A percentile compares a stretch with the other conserved stretches of the same genome.
phyloP scores from a whole-genome alignment of 2,797 vertebrate genomes.

The Sarcophilus harrisii region DNA sequence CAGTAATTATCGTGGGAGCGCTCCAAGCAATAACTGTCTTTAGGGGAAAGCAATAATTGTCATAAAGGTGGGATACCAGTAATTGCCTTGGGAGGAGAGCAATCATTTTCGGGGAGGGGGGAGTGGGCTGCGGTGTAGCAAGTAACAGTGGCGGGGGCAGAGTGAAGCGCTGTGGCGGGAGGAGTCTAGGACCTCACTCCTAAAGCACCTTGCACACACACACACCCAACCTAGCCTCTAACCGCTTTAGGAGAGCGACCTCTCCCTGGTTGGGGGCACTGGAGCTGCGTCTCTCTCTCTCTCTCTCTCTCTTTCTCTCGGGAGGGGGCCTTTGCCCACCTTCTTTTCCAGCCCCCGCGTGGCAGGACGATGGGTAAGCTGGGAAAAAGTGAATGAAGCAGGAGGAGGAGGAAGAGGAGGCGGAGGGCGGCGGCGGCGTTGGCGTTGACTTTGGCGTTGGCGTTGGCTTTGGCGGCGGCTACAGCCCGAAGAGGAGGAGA shows the following conservation, averaged over 20 bases:
- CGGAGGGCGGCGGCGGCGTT: background rate
- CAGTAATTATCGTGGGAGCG: background rate
- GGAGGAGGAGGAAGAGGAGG: background rate
- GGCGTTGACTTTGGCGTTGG: background rate
- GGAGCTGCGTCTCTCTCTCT: slow-evolving; percentile 14
- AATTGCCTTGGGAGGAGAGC: background rate
- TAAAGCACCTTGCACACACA: slow-evolving; percentile 51
- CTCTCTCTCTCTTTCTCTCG: background rate
- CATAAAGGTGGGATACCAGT: background rate
- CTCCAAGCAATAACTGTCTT: background rate
- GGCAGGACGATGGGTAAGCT: slow-evolving; percentile 67
- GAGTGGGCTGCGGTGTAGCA: background rate
- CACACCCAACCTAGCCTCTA: slow-evolving; percentile 8
- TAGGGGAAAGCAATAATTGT: background rate
- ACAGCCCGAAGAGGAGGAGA: background rate
- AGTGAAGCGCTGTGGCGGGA: background rate
- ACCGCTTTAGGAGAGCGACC: background rate
- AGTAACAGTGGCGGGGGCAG: background rate
- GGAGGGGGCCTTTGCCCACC: background rate
- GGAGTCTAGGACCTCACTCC: background rate
- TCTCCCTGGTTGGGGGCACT: slow-evolving; percentile 43
- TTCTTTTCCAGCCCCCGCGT: slow-evolving; percentile 44
- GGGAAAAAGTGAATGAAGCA: slow-evolving; percentile 67
- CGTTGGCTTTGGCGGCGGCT: background rate
- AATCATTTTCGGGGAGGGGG: background rate